Evolutionary conservation across 2,888 invertebrate species (phyloP).

Genomic region (Macaria notata): DNA sequence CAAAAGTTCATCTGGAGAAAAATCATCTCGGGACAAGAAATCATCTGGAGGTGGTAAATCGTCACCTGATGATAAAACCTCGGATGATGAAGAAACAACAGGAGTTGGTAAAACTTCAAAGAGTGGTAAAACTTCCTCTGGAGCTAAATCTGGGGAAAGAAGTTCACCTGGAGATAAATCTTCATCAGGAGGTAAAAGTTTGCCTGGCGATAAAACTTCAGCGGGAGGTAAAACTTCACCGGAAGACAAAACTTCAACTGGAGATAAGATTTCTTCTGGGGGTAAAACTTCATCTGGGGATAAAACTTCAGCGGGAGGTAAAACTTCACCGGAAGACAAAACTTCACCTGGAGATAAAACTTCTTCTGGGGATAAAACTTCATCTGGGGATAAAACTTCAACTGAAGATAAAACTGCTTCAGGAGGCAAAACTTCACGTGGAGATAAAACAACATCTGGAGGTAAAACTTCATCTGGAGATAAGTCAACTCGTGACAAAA

Average conservation of each 20-base stretch:
- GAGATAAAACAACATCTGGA: not conserved
- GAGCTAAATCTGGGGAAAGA: too few species aligned
- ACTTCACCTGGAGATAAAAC: too few species aligned
- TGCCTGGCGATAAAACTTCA: not conserved
- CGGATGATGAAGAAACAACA: not conserved
- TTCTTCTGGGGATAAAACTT: not conserved
- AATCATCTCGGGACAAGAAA: not conserved
- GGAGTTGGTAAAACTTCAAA: not conserved
- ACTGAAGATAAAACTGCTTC: not conserved
- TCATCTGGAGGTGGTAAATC: too few species aligned
- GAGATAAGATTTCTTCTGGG: not conserved
- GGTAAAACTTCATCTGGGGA: not conserved
- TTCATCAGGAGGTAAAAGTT: not conserved
- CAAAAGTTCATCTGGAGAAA: not conserved
- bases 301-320: not conserved
- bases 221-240: not conserved
- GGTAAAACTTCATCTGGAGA: not conserved
- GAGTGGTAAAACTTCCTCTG: not conserved
- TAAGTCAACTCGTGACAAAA: not conserved
- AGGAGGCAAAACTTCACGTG: not conserved
- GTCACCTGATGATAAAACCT: not conserved
- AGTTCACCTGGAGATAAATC: not conserved
- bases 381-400: not conserved
- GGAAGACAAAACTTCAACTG: not conserved
- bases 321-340: not conserved